Evolutionary conservation across 1,140 invertebrate species (phyloP), one percentile per base, ranked within the genome.

Genomic region (Ctenoplectra terminalis): DNA sequence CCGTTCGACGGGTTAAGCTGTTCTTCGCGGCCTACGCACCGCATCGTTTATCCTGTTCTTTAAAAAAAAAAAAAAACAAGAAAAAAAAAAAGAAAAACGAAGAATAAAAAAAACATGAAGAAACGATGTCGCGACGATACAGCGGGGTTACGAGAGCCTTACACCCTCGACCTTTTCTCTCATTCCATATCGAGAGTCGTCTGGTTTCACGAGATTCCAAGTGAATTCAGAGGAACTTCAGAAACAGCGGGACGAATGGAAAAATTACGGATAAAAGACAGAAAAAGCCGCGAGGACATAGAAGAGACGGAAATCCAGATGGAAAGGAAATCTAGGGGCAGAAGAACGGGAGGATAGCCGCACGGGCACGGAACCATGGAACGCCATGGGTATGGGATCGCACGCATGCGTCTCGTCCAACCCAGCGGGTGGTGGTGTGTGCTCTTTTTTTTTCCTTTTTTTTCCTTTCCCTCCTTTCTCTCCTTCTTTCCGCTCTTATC

Each of bases 341-440:
- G 54, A 58, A 67, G 29, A 52, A 54, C 61, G 40, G 15, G 70
- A 34, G 26, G 84, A 81, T 87, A 90, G 84, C 82, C 71, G 86
- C 80, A 83, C 80, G 76, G 82, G 81, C 60, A 85, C 74, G 72
- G 74, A 80, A 77, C 69, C 69, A 86, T 54, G 89, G 85, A 80
- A 90, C 85, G 87, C 87, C 88, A 81, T 86, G 83, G 80, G 87
- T 74, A 90, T 88, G 88, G 88, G 88, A 93, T 92, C 88, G 89
- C 89, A 91, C 88, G 88, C 88, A 90, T 89, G 89, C 90, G 89
- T 89, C 90, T 91, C 88, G 88, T 90, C 87, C 83, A 76, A 67
- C 91, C 88, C 92, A 92, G 91, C 91, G 92, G 92, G 92, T 91
- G 92, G 92, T 86, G 82, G 86, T 88, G 82, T 56, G 66, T 86